Conservation (phyloP, 2,888 invertebrate species). For the Trissolcus japonicus region DNA sequence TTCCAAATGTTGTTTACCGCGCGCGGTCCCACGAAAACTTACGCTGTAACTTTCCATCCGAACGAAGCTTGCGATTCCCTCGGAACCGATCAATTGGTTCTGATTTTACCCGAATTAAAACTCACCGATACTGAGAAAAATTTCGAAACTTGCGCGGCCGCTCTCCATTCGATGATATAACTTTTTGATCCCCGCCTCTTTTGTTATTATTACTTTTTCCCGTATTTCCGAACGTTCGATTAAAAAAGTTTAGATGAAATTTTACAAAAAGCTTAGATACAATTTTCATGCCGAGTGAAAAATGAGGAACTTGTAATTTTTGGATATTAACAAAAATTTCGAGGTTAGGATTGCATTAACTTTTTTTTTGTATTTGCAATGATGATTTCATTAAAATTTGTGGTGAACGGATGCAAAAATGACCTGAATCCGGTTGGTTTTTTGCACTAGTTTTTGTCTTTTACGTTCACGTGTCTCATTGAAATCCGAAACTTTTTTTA, state of each 20-base stretch:
- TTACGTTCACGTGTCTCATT: not conserved
- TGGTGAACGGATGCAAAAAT: not conserved
- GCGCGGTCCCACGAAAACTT: slow-evolving; percentile 38
- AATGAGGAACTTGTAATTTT: not conserved
- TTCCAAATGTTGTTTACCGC: slow-evolving; percentile 46
- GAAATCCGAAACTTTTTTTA: slow-evolving; percentile 2
- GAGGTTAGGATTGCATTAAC: not conserved
- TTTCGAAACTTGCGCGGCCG: slow-evolving; percentile 6
- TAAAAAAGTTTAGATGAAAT: not conserved
- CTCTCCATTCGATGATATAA: not conserved
- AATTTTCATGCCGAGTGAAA: not conserved
- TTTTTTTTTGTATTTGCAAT: not conserved
- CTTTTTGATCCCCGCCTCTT: not conserved
- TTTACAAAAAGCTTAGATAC: too few relatives aligned
- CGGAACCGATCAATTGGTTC: slow-evolving; percentile 30
- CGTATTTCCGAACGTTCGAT: slow-evolving; percentile 1
- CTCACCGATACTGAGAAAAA: slow-evolving; percentile 11
- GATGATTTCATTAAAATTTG: not conserved
- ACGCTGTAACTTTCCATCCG: slow-evolving; percentile 35
- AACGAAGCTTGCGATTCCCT: slow-evolving; percentile 29
- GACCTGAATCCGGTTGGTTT: not conserved
- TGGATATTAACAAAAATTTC: not conserved
- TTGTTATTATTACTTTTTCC: not conserved
- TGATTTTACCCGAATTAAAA: slow-evolving; percentile 36
- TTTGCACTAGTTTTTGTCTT: not conserved